Percentiles rank a stretch among this genome's conserved stretches.
Evolutionary conservation across 1,140 invertebrate species (phyloP).

Genomic region (Eumeta japonica): DNA sequence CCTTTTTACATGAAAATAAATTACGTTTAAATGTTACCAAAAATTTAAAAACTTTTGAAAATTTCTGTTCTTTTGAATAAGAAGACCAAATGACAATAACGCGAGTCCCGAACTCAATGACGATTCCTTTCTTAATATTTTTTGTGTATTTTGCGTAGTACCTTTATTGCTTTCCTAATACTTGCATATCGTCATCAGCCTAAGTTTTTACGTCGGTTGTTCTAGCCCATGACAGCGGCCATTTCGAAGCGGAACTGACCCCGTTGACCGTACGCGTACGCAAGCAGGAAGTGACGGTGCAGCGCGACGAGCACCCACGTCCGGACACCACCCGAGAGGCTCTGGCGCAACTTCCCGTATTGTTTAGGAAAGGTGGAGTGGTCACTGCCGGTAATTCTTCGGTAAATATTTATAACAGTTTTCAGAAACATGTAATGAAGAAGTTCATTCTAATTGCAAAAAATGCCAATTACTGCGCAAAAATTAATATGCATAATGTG

Average conservation of each 20-base stretch:
- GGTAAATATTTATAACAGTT: slow-evolving; percentile 63
- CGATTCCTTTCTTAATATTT: too few species aligned
- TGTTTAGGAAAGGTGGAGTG: slow-evolving; percentile 94
- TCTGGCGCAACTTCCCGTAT: slow-evolving; percentile 76
- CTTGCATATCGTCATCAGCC: not conserved
- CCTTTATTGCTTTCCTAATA: not conserved
- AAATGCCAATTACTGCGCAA: not conserved
- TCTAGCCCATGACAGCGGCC: slow-evolving; percentile 79
- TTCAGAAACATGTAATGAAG: not conserved
- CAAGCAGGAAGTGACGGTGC: slow-evolving; percentile 75
- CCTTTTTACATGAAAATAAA: too few species aligned
- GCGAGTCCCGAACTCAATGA: too few species aligned
- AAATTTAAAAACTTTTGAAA: too few species aligned
- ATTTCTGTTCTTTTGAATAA: too few species aligned
- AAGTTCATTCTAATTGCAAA: not conserved
- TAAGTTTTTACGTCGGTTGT: not conserved
- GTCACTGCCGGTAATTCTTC: slow-evolving; percentile 96
- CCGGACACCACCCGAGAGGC: slow-evolving; percentile 80
- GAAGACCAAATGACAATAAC: too few species aligned
- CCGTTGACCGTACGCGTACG: slow-evolving; percentile 84
- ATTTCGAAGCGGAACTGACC: slow-evolving; percentile 86
- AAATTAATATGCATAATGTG: not conserved
- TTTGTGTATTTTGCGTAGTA: too few species aligned
- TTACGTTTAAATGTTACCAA: too few species aligned
- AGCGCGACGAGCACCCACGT: slow-evolving; percentile 92